Conservation (phyloP, 2,888 invertebrate genomes). For the Polydrusus pterygomalis region DNA sequence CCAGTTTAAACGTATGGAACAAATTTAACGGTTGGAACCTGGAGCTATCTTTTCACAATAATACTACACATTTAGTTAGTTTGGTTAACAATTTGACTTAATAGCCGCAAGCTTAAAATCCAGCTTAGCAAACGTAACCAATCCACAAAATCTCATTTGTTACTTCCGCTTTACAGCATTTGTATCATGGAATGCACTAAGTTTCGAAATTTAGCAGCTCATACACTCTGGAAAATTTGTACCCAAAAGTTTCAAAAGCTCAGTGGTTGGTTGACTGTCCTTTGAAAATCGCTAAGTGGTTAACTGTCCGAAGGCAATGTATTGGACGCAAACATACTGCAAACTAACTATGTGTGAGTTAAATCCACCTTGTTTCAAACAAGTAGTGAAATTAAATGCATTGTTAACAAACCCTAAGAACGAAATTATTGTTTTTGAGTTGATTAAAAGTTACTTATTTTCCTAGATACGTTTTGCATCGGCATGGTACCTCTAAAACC, state of each 20-base stretch:
- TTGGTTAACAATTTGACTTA: too few relatives aligned
- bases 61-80: too few relatives aligned
- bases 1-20: too few relatives aligned
- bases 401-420: background rate
- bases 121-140: too few relatives aligned
- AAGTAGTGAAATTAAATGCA: constrained; percentile 6
- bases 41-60: too few relatives aligned
- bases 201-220: background rate
- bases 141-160: too few relatives aligned
- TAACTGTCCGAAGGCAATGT: constrained; percentile 8
- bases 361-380: constrained; percentile 7
- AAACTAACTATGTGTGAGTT: constrained; percentile 1
- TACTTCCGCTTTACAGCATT: too few relatives aligned
- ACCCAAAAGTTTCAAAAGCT: background rate
- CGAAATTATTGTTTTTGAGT: background rate
- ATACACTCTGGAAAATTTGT: background rate
- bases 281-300: constrained; percentile 15
- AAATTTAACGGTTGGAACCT: too few relatives aligned
- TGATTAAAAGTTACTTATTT: too few relatives aligned
- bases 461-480: too few relatives aligned
- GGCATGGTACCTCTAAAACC: too few relatives aligned
- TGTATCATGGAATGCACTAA: background rate
- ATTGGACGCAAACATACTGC: constrained; percentile 5
- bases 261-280: constrained; percentile 10
- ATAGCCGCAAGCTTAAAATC: too few relatives aligned